phyloP scores from a whole-genome alignment of 2,113 vertebrate genomes.

The Saguinus imperator region DNA sequence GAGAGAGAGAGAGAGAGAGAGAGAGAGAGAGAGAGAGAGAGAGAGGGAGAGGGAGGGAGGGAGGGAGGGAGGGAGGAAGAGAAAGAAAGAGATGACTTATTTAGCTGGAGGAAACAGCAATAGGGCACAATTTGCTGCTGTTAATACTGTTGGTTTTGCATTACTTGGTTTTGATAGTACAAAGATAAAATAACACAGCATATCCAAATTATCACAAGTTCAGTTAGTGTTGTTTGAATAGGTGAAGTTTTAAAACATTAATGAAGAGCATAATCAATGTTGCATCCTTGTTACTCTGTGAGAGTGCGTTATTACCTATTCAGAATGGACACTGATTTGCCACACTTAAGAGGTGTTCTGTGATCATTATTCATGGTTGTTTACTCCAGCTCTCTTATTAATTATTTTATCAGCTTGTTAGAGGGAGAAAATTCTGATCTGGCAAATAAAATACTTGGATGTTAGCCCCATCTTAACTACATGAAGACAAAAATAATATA shows the following conservation, averaged over 20 bases:
- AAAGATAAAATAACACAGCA: neutral
- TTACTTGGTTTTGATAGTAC: neutral
- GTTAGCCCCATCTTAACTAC: neutral
- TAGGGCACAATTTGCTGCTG: neutral
- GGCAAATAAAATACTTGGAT: neutral
- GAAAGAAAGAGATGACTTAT: neutral
- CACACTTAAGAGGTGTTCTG: neutral
- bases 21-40: too few relatives aligned
- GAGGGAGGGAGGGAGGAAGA: neutral
- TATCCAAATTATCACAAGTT: neutral
- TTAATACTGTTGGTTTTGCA: neutral
- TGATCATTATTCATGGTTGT: neutral
- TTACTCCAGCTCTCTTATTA: neutral
- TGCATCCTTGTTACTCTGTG: neutral
- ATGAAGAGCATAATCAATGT: neutral
- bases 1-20: neutral
- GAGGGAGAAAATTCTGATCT: neutral
- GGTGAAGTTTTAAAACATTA: constrained; percentile 14
- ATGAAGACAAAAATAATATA: neutral
- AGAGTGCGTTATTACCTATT: neutral
- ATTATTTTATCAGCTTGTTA: neutral
- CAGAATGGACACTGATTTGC: neutral
- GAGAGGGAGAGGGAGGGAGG: too few relatives aligned
- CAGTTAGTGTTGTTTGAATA: neutral
- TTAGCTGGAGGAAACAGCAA: neutral